Conservation (phyloP, 2,113 vertebrate genomes). For the Variabilichromis moorii region DNA sequence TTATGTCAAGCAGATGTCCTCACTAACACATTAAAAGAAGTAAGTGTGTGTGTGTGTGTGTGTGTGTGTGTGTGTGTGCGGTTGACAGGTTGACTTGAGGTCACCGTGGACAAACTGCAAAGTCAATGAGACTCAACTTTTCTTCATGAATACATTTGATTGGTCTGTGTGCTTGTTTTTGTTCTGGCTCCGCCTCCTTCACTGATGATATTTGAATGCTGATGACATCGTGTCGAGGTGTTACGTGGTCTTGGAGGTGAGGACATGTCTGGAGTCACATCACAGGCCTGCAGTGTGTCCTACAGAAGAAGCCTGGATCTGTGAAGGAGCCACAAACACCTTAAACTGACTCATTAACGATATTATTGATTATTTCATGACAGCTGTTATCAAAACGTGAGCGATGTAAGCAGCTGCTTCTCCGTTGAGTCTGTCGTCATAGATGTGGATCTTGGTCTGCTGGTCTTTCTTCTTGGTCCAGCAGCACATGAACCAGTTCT, state of each 20-base stretch:
- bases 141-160: not conserved
- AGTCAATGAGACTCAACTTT: not conserved
- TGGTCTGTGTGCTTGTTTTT: not conserved
- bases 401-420: not conserved
- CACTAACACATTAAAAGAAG: not conserved
- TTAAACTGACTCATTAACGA: not conserved
- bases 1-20: not conserved
- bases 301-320: not conserved
- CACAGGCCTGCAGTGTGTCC: not conserved
- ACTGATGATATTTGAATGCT: not conserved
- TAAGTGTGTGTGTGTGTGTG: not conserved
- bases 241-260: not conserved
- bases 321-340: not conserved
- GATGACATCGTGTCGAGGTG: not conserved
- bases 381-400: not conserved
- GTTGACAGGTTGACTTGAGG: not conserved
- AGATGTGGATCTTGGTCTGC: not conserved
- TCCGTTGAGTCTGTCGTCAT: accelerated
- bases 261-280: not conserved
- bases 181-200: not conserved
- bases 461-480: not conserved
- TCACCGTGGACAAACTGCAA: not conserved
- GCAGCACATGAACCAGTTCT: not conserved
- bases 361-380: not conserved
- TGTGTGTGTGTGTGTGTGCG: not conserved